phyloP scores from a whole-genome alignment of 2,113 vertebrate genomes.

The Halcyon malimbica region DNA sequence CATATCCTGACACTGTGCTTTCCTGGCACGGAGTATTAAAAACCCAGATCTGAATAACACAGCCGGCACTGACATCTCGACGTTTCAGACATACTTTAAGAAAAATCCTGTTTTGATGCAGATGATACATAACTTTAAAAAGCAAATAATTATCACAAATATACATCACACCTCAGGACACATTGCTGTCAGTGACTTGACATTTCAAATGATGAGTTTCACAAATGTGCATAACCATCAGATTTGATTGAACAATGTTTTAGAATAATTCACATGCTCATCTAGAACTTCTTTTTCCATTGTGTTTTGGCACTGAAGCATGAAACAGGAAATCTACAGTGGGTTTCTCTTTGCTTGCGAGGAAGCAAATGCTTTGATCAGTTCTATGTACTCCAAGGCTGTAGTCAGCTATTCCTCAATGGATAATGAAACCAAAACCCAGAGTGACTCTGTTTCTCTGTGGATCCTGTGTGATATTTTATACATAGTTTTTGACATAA shows the following conservation, averaged over 20 bases:
- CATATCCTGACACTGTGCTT: slow-evolving; percentile 3
- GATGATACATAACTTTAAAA: slow-evolving; percentile 59
- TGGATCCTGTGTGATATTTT: slow-evolving; percentile 62
- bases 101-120: slow-evolving; percentile 44
- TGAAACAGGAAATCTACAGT: slow-evolving; percentile 64
- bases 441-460: slow-evolving; percentile 51
- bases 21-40: slow-evolving; percentile 2
- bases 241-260: slow-evolving; percentile 58
- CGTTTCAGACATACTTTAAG: slow-evolving; percentile 26
- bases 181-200: slow-evolving; percentile 57
- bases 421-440: slow-evolving; percentile 58
- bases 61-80: slow-evolving; percentile 4
- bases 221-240: slow-evolving; percentile 33
- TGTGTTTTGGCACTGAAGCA: slow-evolving; percentile 64
- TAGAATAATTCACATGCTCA: slow-evolving; percentile 55
- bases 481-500: slow-evolving; percentile 66
- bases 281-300: slow-evolving; percentile 60
- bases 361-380: slow-evolving; percentile 55
- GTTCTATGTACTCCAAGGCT: slow-evolving; percentile 40
- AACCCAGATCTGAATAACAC: neutral
- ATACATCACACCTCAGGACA: slow-evolving; percentile 58
- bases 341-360: slow-evolving; percentile 56
- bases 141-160: slow-evolving; percentile 66
- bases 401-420: slow-evolving; percentile 63
- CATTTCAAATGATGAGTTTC: slow-evolving; percentile 61